Base-by-base conservation (phyloP, 2,888 invertebrate genomes). In the Antitype chi region DNA sequence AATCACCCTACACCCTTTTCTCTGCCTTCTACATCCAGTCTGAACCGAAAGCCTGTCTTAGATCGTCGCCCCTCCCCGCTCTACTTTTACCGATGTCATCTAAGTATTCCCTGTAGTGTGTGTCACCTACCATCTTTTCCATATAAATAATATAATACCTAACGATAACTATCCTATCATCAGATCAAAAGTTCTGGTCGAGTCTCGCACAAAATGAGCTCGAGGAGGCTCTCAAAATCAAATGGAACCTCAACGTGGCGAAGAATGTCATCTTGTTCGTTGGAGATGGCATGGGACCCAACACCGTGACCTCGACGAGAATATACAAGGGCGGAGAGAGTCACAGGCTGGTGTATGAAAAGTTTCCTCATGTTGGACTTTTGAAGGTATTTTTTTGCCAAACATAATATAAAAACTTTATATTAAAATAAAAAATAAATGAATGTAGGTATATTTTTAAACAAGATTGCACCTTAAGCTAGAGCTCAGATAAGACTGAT, bases 241-340 rank as follows among this genome's bases (percentile, higher is more conserved):
- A 97, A 89, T 97, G 96, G 91, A 98, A 98, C 88, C 93, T 94
- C 23, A 97, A 97, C 8, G 92, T 94, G 0, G 99, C 99, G 0
- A 98, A 98, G 93, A 99, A 99, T 92, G 98, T 99, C 1, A 98
- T 99, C 70, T 88, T 99, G 0, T 99, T 99, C 91, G 95, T 99
- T 7, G 99, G 99, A 0, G 99, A 99, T 91, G 99, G 99, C 6
- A 99, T 99, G 99, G 99, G 99, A 0, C 97, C 98, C 0, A 98
- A 98, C 82, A 99, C 99, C 0, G 97, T 98, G 67, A 98, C 99
- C 0, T 98, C 98, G 0, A 97, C 98, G 0, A 97, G 99, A 88
- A 98, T 99, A 75, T 98, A 98, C 93, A 98, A 97, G 70, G 98
- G 97, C 57, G 98, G 98, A 0, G 99, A 99, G 91, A 97, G 97